A percentile compares a stretch with the other conserved stretches of the same genome.
Evolutionary conservation across 1,140 invertebrate species (phyloP).

Genomic region (Danaus melanippus): DNA sequence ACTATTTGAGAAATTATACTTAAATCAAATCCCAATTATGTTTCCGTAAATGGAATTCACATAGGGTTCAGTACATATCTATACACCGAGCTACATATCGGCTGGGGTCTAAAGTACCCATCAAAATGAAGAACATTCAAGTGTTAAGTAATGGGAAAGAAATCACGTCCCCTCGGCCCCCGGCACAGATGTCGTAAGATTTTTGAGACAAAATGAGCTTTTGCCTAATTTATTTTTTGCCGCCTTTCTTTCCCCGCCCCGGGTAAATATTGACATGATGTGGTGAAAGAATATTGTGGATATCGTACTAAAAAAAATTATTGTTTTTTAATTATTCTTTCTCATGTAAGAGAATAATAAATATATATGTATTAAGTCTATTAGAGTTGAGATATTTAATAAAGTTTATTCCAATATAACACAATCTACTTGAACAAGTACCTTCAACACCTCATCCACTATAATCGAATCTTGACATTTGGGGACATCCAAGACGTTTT

Average conservation of each 20-base stretch:
- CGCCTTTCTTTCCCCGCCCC: conserved; percentile 59
- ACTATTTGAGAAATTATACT: too few species aligned
- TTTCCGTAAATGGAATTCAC: not conserved
- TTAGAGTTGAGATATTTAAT: too few species aligned
- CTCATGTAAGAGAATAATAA: not conserved
- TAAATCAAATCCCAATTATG: too few species aligned
- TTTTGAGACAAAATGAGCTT: conserved; percentile 65
- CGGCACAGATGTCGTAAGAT: conserved; percentile 61
- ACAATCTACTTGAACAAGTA: too few species aligned
- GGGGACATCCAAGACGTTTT: conserved; percentile 50
- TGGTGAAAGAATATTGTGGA: conserved; percentile 30
- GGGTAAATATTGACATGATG: conserved; percentile 64
- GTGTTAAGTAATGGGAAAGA: conserved; percentile 39
- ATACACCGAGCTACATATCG: conserved; percentile 10
- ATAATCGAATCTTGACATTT: conserved; percentile 36
- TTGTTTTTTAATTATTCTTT: not conserved
- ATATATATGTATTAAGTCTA: not conserved
- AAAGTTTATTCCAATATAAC: too few species aligned
- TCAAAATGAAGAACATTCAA: conserved; percentile 19
- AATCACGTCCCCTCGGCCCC: conserved; percentile 36
- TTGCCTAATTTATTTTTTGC: conserved; percentile 72
- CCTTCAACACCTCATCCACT: conserved; percentile 33
- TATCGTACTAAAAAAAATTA: conserved; percentile 5
- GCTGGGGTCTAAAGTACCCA: conserved; percentile 5
- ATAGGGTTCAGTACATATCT: conserved; percentile 1